Base-by-base conservation (phyloP, 2,113 vertebrate genomes). In the Castor canadensis region DNA sequence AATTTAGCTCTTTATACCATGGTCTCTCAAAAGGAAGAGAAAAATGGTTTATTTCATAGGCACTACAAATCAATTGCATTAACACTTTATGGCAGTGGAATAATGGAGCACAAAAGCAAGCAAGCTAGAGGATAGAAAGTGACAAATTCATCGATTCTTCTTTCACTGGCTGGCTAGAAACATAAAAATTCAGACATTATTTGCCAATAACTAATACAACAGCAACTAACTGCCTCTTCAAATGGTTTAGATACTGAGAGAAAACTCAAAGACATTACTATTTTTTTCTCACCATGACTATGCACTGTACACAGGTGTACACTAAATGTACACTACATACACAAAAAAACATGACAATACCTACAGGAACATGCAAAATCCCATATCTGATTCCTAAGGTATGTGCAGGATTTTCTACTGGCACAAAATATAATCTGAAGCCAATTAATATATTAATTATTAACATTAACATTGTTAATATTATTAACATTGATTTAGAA, bases 111-210 rank as follows among this genome's bases (percentile, higher is more conserved):
- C 45, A 77, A 93, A 95, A 91, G 62, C 35, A 90, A 24, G 66
- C 6, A 94, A 56, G n/a, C 19, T 90, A 54, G 75, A 93, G 71
- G 43, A 73, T 45, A 62, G 72, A 83, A 80, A 96, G 38, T 92
- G 64, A 96, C 32, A 96, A 35, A 40, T 87, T 28, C 66, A 58
- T 75, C 86, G 95, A 86, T 84, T 93, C 9, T 47, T 94, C 58
- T 49, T 64, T 88, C 49, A 81, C 20, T 72, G 89, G 35, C 87
- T 69, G 58, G 85, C 26, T 56, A 54, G 32, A 79, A 69, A 71
- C 52, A 71, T n/a, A 85, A 69, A 94, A 60, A 87, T 26, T 54
- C 60, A 90, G 58, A 40, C 24, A 69, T 40, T 40, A 64, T 77
- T 86, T 66, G 15, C 45, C 16, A 89, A 60, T 32, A 67, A 38